Evolutionary conservation across 2,797 vertebrate species (phyloP), one percentile per base, ranked within the genome.

Genomic region (Sphaeramia orbicularis): DNA sequence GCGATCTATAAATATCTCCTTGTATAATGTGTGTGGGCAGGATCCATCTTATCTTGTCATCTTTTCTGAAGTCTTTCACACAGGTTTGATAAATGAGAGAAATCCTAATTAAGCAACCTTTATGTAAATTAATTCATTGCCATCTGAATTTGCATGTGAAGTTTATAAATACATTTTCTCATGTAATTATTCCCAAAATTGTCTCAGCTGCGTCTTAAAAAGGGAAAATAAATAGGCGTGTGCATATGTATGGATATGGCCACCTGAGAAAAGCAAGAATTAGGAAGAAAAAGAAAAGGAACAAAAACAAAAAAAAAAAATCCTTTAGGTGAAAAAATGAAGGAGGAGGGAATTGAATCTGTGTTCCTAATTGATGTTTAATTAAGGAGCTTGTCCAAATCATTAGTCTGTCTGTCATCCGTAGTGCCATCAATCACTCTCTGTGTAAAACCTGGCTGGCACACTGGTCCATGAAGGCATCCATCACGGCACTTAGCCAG

Each of bases 381-480:
- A 94, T 94, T 92, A 91, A 87, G 80, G 86, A 71, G 76, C 89
- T 88, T 89, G 93, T 93, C 83, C 74, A 66, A 88, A 81, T 89
- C 84, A 93, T 93, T 93, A 92, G 78, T 82, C 76, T 71, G 73
- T 87, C 90, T 86, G 86, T 93, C 89, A 89, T 69, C 79, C 68
- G 44, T 73, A 74, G 53, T 71, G 78, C 81, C 85, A 92, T 93
- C 89, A 91, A 92, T 94, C 93, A 92, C 65, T 30, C 40, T 35
- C 43, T 43, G 61, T 73, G 79, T 80, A 79, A 85, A 91, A 84
- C 82, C 66, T 72, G 70, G 66, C 64, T 49, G 65, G 70, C 78
- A 83, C 74, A 42, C 52, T 60, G 66, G 62, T 67, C 71, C 86
- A 58, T 81, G 76, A 85, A 81, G 58, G 73, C 78, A 89, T 87